Percentiles rank a stretch among this genome's conserved stretches.
Evolutionary conservation across 1,140 invertebrate genomes (phyloP).

Genomic region (Telenomus remus): DNA sequence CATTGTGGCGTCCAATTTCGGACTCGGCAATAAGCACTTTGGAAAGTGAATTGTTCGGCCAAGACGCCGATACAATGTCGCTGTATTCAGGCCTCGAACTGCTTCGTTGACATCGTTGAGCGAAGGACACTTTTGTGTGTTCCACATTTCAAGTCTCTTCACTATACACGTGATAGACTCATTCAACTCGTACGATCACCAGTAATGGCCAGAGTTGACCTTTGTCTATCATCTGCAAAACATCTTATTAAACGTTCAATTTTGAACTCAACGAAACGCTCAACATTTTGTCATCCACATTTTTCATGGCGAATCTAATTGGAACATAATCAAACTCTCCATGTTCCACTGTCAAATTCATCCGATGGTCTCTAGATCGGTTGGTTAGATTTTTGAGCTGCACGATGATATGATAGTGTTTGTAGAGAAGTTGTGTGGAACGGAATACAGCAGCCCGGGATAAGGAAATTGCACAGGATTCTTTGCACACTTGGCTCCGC

Average conservation of each 20-base stretch:
- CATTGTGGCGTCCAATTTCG: constrained; percentile 20
- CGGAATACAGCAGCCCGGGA: constrained; percentile 47
- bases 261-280: too few relatives aligned
- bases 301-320: too few relatives aligned
- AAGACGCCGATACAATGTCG: constrained; percentile 50
- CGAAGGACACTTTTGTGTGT: constrained; percentile 63
- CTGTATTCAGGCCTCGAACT: constrained; percentile 48
- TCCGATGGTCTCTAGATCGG: too few relatives aligned
- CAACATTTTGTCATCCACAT: too few relatives aligned
- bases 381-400: too few relatives aligned
- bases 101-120: constrained; percentile 64
- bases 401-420: too few relatives aligned
- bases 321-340: too few relatives aligned
- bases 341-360: too few relatives aligned
- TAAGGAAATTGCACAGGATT: constrained; percentile 57
- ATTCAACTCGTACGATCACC: constrained; percentile 56
- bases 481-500: constrained; percentile 52
- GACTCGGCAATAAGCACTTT: constrained; percentile 32
- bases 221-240: constrained; percentile 40
- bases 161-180: constrained; percentile 56
- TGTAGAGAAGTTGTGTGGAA: too few relatives aligned
- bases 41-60: constrained; percentile 42
- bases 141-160: constrained; percentile 56
- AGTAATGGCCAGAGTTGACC: constrained; percentile 45
- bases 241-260: too few relatives aligned